Conservation (phyloP, 2,888 invertebrate species). For the Cerastis rubricosa region DNA sequence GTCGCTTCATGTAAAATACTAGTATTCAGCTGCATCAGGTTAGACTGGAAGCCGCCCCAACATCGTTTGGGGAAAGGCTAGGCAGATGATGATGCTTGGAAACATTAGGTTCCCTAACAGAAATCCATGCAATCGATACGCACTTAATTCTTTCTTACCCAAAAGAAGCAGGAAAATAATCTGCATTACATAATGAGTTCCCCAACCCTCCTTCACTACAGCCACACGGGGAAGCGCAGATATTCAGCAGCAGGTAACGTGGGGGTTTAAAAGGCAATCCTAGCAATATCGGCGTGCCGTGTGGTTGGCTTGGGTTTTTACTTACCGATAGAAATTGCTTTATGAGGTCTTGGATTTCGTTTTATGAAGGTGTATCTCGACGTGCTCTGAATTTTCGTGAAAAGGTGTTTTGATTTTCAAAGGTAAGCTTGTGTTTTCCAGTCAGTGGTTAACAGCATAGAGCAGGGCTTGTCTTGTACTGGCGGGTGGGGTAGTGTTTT, state of each 20-base stretch:
- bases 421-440: background rate
- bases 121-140: too few relatives aligned
- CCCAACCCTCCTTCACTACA: constrained; percentile 18
- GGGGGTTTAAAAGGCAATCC: constrained; percentile 70
- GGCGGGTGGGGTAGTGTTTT: background rate
- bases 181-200: background rate
- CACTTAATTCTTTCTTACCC: too few relatives aligned
- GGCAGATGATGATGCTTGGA: too few relatives aligned
- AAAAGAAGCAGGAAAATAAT: background rate
- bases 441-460: background rate
- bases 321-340: constrained; percentile 22
- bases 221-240: constrained; percentile 44
- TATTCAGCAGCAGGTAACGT: constrained; percentile 66
- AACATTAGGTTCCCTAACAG: too few relatives aligned
- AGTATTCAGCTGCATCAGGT: too few relatives aligned
- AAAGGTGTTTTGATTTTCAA: background rate
- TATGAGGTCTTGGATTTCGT: constrained; percentile 23
- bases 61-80: too few relatives aligned
- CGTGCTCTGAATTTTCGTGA: constrained; percentile 14
- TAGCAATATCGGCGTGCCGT: constrained; percentile 54
- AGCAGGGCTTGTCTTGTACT: background rate
- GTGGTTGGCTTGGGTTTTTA: constrained; percentile 46
- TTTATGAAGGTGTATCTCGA: constrained; percentile 14
- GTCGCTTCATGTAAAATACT: too few relatives aligned
- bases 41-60: too few relatives aligned